A percentile compares a stretch with the other conserved stretches of the same genome.
Evolutionary conservation across 1,140 invertebrate species (phyloP).

Genomic region (Cyrtorhinus lividipennis): DNA sequence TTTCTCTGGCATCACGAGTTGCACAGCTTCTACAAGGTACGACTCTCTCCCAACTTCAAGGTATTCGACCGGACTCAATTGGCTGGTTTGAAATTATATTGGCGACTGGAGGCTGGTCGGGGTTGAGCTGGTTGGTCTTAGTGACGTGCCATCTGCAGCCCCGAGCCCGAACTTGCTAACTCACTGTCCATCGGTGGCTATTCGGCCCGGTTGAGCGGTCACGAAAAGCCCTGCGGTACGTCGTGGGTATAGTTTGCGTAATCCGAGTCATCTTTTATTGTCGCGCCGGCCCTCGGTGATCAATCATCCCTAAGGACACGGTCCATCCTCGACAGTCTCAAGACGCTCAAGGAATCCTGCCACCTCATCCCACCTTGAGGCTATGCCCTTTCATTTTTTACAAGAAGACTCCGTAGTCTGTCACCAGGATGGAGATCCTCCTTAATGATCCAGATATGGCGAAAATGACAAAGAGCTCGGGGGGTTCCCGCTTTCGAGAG

Average conservation of each 20-base stretch:
- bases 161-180: background rate
- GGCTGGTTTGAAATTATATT: no score
- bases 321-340: background rate
- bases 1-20: no score
- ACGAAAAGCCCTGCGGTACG: background rate
- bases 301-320: background rate
- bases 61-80: no score
- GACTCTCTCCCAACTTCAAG: no score
- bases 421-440: background rate
- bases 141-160: background rate
- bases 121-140: no score
- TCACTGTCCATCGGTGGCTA: background rate
- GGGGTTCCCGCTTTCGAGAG: background rate
- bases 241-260: background rate
- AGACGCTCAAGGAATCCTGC: background rate
- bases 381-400: background rate
- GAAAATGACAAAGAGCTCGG: background rate
- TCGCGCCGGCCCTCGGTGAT: background rate
- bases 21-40: no score
- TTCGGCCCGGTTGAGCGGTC: background rate
- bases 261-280: slow-evolving; percentile 2
- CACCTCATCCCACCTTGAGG: slow-evolving; percentile 3
- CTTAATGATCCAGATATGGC: background rate
- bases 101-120: no score
- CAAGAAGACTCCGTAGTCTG: background rate